Conservation (phyloP, 2,113 vertebrate genomes). For the Xyrauchen texanus region DNA sequence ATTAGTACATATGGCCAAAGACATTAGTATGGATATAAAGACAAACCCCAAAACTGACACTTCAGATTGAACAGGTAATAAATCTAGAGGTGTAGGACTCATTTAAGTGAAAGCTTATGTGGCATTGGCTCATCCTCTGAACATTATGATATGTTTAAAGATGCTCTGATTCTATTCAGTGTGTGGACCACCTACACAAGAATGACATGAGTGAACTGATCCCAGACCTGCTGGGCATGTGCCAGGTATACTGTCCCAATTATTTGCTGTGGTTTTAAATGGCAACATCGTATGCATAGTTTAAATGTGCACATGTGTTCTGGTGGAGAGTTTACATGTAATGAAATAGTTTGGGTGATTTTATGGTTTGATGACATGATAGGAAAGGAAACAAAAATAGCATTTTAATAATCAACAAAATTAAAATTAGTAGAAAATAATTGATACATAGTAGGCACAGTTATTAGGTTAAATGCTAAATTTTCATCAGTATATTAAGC, state of each 20-base stretch:
- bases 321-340: neutral
- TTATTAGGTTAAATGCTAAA: slow-evolving; percentile 31
- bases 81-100: slow-evolving; percentile 12
- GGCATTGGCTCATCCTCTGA: slow-evolving; percentile 38
- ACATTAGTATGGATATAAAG: slow-evolving; percentile 38
- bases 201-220: slow-evolving; percentile 13
- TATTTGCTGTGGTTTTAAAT: slow-evolving; percentile 13
- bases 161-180: slow-evolving; percentile 2
- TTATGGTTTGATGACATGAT: neutral
- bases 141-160: slow-evolving; percentile 30
- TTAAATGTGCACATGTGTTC: slow-evolving; percentile 41
- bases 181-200: slow-evolving; percentile 10
- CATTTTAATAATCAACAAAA: neutral
- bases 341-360: neutral
- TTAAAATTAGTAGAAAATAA: neutral
- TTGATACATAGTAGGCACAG: slow-evolving; percentile 25
- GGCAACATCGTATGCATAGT: slow-evolving; percentile 43
- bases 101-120: slow-evolving; percentile 31
- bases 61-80: slow-evolving; percentile 27
- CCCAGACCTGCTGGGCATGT: slow-evolving; percentile 57
- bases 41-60: slow-evolving; percentile 22
- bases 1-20: slow-evolving; percentile 38
- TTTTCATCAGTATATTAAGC: slow-evolving; percentile 20
- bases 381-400: neutral
- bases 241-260: slow-evolving; percentile 21